Percentiles rank a stretch among this genome's conserved stretches.
Conservation (phyloP, 2,888 invertebrate species). For the Sesia bembeciformis region DNA sequence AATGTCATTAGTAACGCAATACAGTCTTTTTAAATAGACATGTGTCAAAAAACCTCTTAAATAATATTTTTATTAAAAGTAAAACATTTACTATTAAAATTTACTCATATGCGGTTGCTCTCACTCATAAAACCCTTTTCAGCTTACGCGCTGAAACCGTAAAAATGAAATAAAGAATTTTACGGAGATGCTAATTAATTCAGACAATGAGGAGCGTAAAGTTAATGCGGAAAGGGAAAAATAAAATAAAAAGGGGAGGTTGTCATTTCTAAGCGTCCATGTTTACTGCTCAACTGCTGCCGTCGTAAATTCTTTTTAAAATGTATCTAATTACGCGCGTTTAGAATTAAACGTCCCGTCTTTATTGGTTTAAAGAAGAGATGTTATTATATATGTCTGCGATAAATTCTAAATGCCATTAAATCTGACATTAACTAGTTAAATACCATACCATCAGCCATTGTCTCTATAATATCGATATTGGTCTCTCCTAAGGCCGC, state of each 20-base stretch:
- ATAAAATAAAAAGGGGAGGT: constrained; percentile 17
- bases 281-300: constrained; percentile 23
- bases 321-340: constrained; percentile 29
- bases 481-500: too few relatives aligned
- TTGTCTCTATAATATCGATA: too few relatives aligned
- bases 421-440: too few relatives aligned
- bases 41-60: too few relatives aligned
- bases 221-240: constrained; percentile 9
- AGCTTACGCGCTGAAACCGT: neutral
- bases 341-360: neutral
- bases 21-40: too few relatives aligned
- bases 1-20: too few relatives aligned
- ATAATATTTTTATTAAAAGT: too few relatives aligned
- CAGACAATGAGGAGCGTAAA: constrained; percentile 9
- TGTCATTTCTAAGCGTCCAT: constrained; percentile 17
- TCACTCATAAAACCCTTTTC: neutral
- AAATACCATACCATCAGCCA: too few relatives aligned
- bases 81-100: too few relatives aligned
- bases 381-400: neutral
- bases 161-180: neutral
- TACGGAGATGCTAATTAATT: constrained; percentile 12
- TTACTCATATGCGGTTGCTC: too few relatives aligned
- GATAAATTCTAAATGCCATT: neutral
- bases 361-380: neutral
- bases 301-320: constrained; percentile 30